Evolutionary conservation across 2,797 vertebrate species (phyloP).

Genomic region (Carcharodon carcharias): DNA sequence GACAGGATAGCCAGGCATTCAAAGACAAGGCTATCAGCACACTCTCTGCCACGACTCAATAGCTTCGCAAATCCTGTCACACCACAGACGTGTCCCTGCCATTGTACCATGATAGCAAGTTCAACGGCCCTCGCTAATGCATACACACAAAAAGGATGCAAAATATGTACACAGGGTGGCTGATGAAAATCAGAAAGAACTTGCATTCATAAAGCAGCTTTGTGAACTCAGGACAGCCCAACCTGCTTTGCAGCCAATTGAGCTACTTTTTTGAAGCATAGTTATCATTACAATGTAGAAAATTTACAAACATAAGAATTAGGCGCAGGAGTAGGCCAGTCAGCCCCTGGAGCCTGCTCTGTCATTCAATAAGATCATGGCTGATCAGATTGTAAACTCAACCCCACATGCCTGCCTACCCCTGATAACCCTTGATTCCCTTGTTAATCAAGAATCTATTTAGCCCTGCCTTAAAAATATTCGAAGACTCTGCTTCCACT

Average conservation of each 20-base stretch:
- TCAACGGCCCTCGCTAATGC: not conserved
- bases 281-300: not conserved
- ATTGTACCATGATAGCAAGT: not conserved
- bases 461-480: too few relatives aligned
- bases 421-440: too few relatives aligned
- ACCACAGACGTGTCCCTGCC: not conserved
- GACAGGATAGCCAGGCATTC: constrained; percentile 30
- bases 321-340: too few relatives aligned
- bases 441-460: too few relatives aligned
- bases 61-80: constrained; percentile 18
- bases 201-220: not conserved
- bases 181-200: not conserved
- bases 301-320: too few relatives aligned
- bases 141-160: not conserved
- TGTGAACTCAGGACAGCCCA: not conserved
- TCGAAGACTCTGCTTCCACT: too few relatives aligned
- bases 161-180: not conserved
- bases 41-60: not conserved
- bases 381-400: too few relatives aligned
- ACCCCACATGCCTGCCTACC: too few relatives aligned
- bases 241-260: not conserved
- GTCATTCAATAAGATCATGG: too few relatives aligned
- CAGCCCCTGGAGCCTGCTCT: too few relatives aligned
- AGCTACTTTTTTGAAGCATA: not conserved
- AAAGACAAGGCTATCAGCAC: constrained; percentile 35